These are phyloP conservation scores for Philantomba maxwellii DNA, from an alignment of 2,113 vertebrate genomes.

Conservation along the genomic window DNA sequence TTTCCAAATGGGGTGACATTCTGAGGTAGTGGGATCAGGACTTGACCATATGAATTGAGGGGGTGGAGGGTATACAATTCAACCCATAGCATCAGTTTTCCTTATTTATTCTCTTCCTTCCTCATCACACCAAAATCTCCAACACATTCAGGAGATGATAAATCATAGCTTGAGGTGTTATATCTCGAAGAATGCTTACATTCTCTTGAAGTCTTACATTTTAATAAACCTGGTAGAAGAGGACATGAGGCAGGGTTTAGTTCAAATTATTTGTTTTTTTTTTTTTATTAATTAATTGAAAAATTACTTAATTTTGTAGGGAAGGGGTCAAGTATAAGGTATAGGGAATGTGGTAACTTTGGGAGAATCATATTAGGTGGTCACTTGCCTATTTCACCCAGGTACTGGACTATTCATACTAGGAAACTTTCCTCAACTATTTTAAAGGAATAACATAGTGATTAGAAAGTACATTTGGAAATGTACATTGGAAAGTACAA, in stretches of 20 bases:
- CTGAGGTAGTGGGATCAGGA: neutral
- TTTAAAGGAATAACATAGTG: neutral
- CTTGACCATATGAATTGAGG: neutral
- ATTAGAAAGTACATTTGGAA: conserved; percentile 7
- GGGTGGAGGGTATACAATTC: neutral
- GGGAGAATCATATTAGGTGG: neutral
- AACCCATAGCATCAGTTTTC: neutral
- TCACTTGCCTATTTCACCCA: neutral
- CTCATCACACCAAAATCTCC: neutral
- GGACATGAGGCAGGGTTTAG: neutral
- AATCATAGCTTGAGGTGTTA: neutral
- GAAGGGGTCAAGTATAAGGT: neutral
- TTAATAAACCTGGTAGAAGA: neutral
- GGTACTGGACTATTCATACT: neutral
- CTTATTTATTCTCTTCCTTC: neutral
- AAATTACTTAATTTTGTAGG: neutral
- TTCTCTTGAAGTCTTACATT: neutral
- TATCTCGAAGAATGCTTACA: neutral
- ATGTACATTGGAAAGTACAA: neutral
- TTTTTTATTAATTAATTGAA: neutral
- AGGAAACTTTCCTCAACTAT: neutral
- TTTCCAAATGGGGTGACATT: neutral
- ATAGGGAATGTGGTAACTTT: neutral
- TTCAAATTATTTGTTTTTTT: neutral
- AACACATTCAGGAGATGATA: neutral